Evolutionary conservation across 2,888 invertebrate genomes (phyloP).

Genomic region (Conops quadrifasciatus): DNA sequence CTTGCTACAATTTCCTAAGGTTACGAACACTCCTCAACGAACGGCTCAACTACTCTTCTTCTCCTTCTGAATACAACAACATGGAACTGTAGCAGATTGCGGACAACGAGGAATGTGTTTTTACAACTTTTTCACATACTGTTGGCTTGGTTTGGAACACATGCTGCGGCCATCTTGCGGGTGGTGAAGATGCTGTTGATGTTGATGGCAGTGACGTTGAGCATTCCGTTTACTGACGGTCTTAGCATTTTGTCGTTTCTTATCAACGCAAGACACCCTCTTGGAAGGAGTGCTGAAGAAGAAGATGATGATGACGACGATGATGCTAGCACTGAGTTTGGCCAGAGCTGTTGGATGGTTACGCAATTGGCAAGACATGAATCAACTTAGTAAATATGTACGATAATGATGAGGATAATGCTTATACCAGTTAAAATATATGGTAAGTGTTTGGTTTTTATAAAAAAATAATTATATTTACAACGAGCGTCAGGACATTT

Average conservation of each 20-base stretch:
- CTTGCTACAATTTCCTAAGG: background rate
- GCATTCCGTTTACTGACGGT: conserved; percentile 23
- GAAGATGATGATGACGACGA: background rate
- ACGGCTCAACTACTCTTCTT: conserved; percentile 15
- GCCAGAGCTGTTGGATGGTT: background rate
- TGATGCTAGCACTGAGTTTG: background rate
- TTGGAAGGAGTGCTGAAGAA: conserved; percentile 7
- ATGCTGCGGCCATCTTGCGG: conserved; percentile 52
- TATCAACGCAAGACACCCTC: conserved; percentile 25
- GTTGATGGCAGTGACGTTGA: conserved; percentile 13
- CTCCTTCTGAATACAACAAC: conserved; percentile 22
- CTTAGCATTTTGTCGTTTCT: conserved; percentile 30
- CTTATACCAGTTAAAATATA: no score
- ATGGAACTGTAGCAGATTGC: conserved; percentile 44
- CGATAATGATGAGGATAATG: no score
- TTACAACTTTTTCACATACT: conserved; percentile 52
- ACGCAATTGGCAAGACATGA: background rate
- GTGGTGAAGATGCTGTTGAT: conserved; percentile 7
- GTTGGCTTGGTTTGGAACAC: conserved; percentile 56
- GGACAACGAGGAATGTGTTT: conserved; percentile 38
- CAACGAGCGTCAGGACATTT: no score
- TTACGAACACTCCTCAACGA: background rate
- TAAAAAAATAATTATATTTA: no score
- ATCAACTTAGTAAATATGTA: no score
- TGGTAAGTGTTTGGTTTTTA: no score